These are phyloP conservation scores for Falco cherrug DNA, from an alignment of 2,797 vertebrate species.

Conservation along the genomic window DNA sequence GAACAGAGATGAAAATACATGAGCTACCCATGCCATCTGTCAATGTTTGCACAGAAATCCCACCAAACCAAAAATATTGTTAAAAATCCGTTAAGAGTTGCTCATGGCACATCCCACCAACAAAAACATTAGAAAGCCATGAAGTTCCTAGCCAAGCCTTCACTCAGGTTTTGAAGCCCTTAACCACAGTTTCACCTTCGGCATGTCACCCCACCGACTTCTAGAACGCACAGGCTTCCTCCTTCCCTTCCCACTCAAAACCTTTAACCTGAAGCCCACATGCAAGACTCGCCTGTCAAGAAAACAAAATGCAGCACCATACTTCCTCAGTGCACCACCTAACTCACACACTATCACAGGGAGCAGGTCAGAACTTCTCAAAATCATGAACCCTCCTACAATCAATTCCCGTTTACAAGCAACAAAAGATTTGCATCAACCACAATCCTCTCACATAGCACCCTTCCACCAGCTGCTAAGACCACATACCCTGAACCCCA, in stretches of 20 bases:
- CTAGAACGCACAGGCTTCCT: constrained; percentile 31
- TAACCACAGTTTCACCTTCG: not conserved
- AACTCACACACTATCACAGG: not conserved
- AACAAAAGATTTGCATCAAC: not conserved
- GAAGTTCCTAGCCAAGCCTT: not conserved
- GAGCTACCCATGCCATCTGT: constrained; percentile 42
- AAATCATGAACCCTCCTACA: not conserved
- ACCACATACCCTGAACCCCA: not conserved
- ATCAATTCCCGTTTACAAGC: not conserved
- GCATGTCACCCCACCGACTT: not conserved
- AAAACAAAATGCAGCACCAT: not conserved
- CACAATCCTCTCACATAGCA: fast-evolving
- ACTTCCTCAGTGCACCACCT: not conserved
- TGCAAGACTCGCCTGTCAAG: not conserved
- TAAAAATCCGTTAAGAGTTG: constrained; percentile 26
- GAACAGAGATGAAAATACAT: constrained; percentile 41
- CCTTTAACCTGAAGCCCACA: not conserved
- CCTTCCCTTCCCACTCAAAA: constrained; percentile 16
- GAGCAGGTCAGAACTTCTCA: not conserved
- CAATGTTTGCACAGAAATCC: constrained; percentile 47
- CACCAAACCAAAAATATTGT: constrained; percentile 52
- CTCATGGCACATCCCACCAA: constrained; percentile 31
- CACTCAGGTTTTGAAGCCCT: not conserved
- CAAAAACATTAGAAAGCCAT: constrained; percentile 25
- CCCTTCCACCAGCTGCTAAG: not conserved